Percentiles rank a stretch among this genome's conserved stretches.
phyloP scores from a whole-genome alignment of 2,888 invertebrate species.

The Rhyacophila evoluta region DNA sequence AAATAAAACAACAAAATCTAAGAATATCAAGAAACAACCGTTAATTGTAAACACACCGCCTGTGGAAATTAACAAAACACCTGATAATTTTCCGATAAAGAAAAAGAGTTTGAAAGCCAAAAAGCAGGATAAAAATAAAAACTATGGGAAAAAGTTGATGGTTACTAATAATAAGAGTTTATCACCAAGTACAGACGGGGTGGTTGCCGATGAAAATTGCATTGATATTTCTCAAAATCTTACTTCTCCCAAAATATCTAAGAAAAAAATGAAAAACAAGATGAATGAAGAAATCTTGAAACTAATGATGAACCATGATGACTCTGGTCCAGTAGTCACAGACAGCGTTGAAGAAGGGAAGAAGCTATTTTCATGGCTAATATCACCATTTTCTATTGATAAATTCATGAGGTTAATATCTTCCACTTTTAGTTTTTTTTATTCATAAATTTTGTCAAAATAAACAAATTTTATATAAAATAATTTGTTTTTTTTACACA shows the following conservation, averaged over 20 bases:
- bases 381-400: constrained; percentile 74
- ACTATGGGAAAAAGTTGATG: background rate
- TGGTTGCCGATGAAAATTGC: too few relatives aligned
- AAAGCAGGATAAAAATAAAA: background rate
- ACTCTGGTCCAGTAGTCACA: constrained; percentile 62
- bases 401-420: constrained; percentile 71
- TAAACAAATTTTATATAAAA: too few relatives aligned
- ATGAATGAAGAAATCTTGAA: constrained; percentile 43
- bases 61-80: background rate
- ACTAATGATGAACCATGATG: constrained; percentile 51
- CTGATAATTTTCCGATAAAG: background rate
- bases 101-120: background rate
- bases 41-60: background rate
- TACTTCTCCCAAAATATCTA: too few relatives aligned
- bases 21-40: constrained; percentile 27
- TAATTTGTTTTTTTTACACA: too few relatives aligned
- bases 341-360: constrained; percentile 73
- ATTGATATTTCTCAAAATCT: too few relatives aligned
- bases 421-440: too few relatives aligned
- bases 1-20: constrained; percentile 57
- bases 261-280: constrained; percentile 59
- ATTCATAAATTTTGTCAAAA: too few relatives aligned
- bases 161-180: background rate
- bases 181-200: too few relatives aligned
- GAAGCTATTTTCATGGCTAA: constrained; percentile 78